Conservation (phyloP, 2,888 invertebrate species). For the Galerucella nymphaeae region DNA sequence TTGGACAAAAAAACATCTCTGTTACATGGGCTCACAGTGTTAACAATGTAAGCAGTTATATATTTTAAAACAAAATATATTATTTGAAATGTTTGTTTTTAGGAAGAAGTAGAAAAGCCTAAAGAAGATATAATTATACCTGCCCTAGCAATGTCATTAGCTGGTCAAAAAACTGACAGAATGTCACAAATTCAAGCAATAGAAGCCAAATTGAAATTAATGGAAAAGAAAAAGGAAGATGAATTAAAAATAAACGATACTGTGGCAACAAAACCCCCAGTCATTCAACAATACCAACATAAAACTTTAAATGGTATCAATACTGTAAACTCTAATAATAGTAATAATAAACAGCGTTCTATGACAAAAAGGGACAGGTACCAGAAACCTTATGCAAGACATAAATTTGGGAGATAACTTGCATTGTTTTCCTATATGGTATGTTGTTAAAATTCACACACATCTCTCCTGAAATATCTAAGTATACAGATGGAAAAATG, state of each 20-base stretch:
- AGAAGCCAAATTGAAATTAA: slow-evolving; percentile 85
- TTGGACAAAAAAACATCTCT: slow-evolving; percentile 80
- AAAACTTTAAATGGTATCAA: slow-evolving; percentile 8
- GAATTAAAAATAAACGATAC: slow-evolving; percentile 82
- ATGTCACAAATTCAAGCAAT: slow-evolving; percentile 88
- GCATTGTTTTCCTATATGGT: not conserved
- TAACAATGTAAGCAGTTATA: slow-evolving; percentile 67
- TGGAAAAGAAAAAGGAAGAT: slow-evolving; percentile 76
- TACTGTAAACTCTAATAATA: slow-evolving; percentile 43
- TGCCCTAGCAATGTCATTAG: slow-evolving; percentile 75
- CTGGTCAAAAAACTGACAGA: slow-evolving; percentile 75
- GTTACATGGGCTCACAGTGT: slow-evolving; percentile 86
- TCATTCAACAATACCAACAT: slow-evolving; percentile 76
- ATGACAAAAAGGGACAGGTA: slow-evolving; percentile 49
- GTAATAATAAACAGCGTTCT: slow-evolving; percentile 15
- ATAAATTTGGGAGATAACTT: slow-evolving; percentile 39
- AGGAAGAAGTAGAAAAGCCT: slow-evolving; percentile 82
- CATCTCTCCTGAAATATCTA: not conserved
- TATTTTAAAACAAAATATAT: not conserved
- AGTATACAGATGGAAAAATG: too few species aligned
- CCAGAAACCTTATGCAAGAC: slow-evolving; percentile 51
- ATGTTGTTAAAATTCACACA: not conserved
- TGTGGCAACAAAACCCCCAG: slow-evolving; percentile 73
- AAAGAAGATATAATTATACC: slow-evolving; percentile 83
- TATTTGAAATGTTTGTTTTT: slow-evolving; percentile 41